Base-by-base conservation (phyloP, 2,888 invertebrate genomes). In the Eueremaeus valkanovi region DNA sequence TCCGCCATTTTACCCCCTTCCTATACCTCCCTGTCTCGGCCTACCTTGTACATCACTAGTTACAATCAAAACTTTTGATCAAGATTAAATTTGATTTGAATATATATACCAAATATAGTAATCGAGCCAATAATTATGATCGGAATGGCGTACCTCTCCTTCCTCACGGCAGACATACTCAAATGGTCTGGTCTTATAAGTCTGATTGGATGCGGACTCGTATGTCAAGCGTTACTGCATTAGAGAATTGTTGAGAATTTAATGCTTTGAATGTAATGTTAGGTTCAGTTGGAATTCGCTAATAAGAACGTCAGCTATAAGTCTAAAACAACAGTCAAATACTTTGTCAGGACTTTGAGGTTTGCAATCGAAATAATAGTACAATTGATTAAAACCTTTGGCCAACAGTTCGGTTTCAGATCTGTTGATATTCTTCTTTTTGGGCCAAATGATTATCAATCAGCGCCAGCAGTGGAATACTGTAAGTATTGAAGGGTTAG, bases 171-270 rank as follows among this genome's bases (percentile, higher is more conserved):
- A 1, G 87, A 87, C 80, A 80, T 87, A 79, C 85, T 87, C 79
- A 85, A 86, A 76, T 86, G 86, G 80, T 87, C 87, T 8, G 87
- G 87, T 55, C 86, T 87, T 77, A 86, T 87, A 51, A 85, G 84
- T 84, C 84, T 79, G 76, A 75, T 77, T 55, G 49, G 72, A 40
- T 78, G 78, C 58, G 77, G 76, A 40, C 45, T 78, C 8, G 77
- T 79, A 75, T 31, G 40, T 66, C 21, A 27, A 24, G 6, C 5
- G 36, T n/a, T 36, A 8, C 6, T 51, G 8, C 51, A 58, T 24
- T 24, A 58, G 6, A 3, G 3, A 58, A 58, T 58, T 6, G 6
- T 27, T 27, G 5, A 5, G 5, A 63, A 63, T 16, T 27, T 63
- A 11, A 31, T 18, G 8, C 21, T 63, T 21, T 27, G 3, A 63